These are phyloP conservation scores for Augochlorella aurata DNA, from an alignment of 2,888 invertebrate species.

Conservation along the genomic window DNA sequence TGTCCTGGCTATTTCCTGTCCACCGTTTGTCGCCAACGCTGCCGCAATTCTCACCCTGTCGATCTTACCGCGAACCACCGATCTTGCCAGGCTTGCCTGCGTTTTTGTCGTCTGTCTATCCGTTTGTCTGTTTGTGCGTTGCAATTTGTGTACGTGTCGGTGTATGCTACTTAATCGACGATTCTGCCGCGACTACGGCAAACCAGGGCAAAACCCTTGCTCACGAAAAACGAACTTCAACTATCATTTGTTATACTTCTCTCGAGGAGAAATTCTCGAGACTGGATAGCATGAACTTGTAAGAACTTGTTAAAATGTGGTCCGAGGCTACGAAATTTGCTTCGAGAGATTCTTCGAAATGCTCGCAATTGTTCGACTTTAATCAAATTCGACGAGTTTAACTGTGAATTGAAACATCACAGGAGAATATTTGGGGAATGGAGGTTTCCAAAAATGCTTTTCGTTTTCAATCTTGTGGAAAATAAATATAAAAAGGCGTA, in stretches of 20 bases:
- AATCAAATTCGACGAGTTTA: no score
- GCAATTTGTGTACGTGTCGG: neutral
- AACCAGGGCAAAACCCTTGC: neutral
- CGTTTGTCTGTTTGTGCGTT: conserved; percentile 6
- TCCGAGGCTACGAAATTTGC: neutral
- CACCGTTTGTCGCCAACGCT: conserved; percentile 20
- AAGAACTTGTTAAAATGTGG: neutral
- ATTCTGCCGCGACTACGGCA: neutral
- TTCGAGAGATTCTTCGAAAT: neutral
- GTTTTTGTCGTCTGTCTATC: conserved; percentile 11
- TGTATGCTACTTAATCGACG: neutral
- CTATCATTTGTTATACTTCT: neutral
- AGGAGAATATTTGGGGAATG: neutral
- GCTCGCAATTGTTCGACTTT: neutral
- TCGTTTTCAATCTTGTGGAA: neutral
- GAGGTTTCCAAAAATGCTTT: neutral
- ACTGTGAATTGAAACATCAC: no score
- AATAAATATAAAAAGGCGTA: neutral
- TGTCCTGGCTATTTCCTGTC: neutral
- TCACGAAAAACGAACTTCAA: neutral
- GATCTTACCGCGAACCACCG: neutral
- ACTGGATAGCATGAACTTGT: neutral
- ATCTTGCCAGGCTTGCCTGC: conserved; percentile 37
- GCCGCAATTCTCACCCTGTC: conserved; percentile 11
- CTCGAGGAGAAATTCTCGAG: neutral